Percentiles rank a stretch among this genome's conserved stretches.
These are phyloP conservation scores for Dasypogon diadema DNA, from an alignment of 2,888 invertebrate genomes.

Conservation along the genomic window DNA sequence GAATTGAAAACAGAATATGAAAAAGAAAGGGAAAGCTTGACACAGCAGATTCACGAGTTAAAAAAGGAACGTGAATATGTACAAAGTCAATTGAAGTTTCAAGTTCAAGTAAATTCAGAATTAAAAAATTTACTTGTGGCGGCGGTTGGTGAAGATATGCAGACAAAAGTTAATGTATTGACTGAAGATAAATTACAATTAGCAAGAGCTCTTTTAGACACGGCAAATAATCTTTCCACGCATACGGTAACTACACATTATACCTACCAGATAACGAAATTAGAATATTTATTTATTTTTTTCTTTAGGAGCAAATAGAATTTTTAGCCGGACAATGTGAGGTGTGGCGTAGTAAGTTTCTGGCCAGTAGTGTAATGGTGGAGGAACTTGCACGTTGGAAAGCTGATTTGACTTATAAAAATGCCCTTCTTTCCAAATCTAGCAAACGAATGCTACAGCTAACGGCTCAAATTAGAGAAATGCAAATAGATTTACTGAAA, in stretches of 20 bases:
- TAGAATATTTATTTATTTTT: constrained; percentile 44
- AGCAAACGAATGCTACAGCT: constrained; percentile 65
- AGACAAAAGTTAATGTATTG: constrained; percentile 87
- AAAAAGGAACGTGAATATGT: constrained; percentile 78
- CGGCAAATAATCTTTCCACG: constrained; percentile 85
- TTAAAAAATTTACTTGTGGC: constrained; percentile 93
- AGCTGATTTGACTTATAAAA: constrained; percentile 77
- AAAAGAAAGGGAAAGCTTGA: constrained; percentile 59
- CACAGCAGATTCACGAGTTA: constrained; percentile 74
- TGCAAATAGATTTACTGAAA: constrained; percentile 65
- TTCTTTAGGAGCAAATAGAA: constrained; percentile 84
- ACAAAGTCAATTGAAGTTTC: constrained; percentile 86
- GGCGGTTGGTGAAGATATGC: constrained; percentile 94
- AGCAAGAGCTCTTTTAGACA: constrained; percentile 85
- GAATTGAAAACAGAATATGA: constrained; percentile 58
- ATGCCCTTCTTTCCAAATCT: constrained; percentile 65
- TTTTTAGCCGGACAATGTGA: constrained; percentile 94
- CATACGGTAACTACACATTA: constrained; percentile 73
- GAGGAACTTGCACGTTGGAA: constrained; percentile 93
- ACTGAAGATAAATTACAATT: constrained; percentile 93
- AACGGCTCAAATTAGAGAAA: constrained; percentile 67
- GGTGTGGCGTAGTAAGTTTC: constrained; percentile 96
- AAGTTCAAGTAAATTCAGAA: constrained; percentile 91
- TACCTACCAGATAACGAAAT: too few relatives aligned
- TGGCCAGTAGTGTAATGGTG: constrained; percentile 94